Conservation (phyloP, 2,888 invertebrate genomes). For the Liposcelis brunnea region DNA sequence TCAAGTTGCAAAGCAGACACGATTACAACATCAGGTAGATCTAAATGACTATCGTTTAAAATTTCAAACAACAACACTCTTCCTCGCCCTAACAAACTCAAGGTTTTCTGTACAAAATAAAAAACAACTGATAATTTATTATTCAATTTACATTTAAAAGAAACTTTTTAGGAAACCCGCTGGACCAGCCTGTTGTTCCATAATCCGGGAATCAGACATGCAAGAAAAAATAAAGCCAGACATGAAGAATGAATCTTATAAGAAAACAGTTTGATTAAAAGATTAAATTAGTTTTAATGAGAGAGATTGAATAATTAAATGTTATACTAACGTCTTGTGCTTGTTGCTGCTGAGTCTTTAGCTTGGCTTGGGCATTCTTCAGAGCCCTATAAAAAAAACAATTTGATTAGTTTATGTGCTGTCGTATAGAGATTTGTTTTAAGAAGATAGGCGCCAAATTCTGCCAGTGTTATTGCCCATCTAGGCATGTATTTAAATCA, state of each 20-base stretch:
- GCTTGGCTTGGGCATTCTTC: slow-evolving; percentile 77
- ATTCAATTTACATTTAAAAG: slow-evolving; percentile 46
- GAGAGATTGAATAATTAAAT: neutral
- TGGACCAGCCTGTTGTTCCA: slow-evolving; percentile 55
- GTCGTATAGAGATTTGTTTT: too few relatives aligned
- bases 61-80: too few relatives aligned
- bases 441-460: too few relatives aligned
- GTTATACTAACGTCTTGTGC: slow-evolving; percentile 22
- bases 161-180: slow-evolving; percentile 90
- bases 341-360: slow-evolving; percentile 53
- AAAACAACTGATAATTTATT: slow-evolving; percentile 2
- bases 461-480: too few relatives aligned
- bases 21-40: too few relatives aligned
- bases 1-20: too few relatives aligned
- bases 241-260: slow-evolving; percentile 13
- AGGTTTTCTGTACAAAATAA: slow-evolving; percentile 1
- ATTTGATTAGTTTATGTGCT: too few relatives aligned
- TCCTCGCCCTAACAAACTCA: too few relatives aligned
- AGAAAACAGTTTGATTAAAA: slow-evolving; percentile 10
- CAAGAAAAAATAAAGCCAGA: slow-evolving; percentile 13
- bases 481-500: too few relatives aligned
- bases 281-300: slow-evolving; percentile 11
- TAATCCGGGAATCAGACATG: slow-evolving; percentile 13
- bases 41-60: too few relatives aligned
- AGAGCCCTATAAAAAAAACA: slow-evolving; percentile 48